Evolutionary conservation across 2,113 vertebrate genomes (phyloP).

Genomic region (Nesogale talazaci): DNA sequence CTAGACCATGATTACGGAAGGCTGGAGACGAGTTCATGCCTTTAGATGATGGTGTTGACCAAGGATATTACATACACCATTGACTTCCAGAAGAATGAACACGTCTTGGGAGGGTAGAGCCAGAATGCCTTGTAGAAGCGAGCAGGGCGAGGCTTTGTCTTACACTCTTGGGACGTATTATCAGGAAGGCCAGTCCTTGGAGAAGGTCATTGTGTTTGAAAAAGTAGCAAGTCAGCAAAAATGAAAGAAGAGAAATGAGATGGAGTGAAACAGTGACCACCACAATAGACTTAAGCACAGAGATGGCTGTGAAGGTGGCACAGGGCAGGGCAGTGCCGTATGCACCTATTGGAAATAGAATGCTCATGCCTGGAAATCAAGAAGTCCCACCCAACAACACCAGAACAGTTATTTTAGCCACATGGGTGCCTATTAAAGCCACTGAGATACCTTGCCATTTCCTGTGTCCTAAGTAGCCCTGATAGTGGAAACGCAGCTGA

Average conservation of each 20-base stretch:
- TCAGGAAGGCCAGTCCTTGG: not conserved
- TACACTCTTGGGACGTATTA: not conserved
- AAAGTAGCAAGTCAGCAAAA: not conserved
- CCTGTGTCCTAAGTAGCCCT: too few species aligned
- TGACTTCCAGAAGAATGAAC: not conserved
- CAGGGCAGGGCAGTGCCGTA: not conserved
- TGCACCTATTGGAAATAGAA: not conserved
- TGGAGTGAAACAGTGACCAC: not conserved
- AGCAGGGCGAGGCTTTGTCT: not conserved
- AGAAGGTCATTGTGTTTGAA: not conserved
- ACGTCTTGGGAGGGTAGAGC: not conserved
- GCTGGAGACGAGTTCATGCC: not conserved
- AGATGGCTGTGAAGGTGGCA: not conserved
- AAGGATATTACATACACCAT: not conserved
- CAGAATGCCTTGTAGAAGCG: not conserved
- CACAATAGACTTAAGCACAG: not conserved
- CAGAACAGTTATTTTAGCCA: not conserved
- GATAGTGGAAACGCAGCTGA: not conserved
- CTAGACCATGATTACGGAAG: not conserved
- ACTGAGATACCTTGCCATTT: not conserved
- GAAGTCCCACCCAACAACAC: not conserved
- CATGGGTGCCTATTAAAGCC: not conserved
- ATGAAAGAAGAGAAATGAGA: not conserved
- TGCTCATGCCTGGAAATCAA: not conserved
- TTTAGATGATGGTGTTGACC: not conserved